Percentiles rank a stretch among this genome's conserved stretches.
Evolutionary conservation across 2,888 invertebrate genomes (phyloP).

Genomic region (Yponomeuta cagnagella): DNA sequence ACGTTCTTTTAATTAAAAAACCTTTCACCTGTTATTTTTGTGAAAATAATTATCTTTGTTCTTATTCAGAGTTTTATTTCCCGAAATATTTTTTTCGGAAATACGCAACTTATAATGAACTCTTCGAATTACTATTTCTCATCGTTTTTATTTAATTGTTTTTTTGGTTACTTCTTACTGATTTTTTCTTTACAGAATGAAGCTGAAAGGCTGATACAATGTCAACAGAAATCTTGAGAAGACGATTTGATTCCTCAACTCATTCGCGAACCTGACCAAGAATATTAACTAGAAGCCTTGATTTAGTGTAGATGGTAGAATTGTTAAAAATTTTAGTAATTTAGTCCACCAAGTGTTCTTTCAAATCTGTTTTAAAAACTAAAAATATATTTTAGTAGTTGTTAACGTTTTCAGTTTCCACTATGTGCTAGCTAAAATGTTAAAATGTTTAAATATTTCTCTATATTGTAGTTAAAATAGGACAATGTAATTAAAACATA

Average conservation of each 20-base stretch:
- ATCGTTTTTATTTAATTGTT: too few relatives aligned
- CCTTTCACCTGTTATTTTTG: too few relatives aligned
- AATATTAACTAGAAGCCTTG: neutral
- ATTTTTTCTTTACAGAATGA: slow-evolving; percentile 51
- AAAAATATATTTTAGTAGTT: neutral
- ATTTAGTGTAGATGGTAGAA: neutral
- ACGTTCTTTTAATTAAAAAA: too few relatives aligned
- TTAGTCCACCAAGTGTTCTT: neutral
- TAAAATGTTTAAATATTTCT: neutral
- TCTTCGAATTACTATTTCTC: too few relatives aligned
- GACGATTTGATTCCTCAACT: neutral
- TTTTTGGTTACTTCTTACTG: too few relatives aligned
- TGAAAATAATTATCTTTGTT: too few relatives aligned
- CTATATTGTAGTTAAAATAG: too few relatives aligned
- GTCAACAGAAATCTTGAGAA: slow-evolving; percentile 58
- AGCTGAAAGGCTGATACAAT: slow-evolving; percentile 61
- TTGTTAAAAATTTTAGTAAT: neutral
- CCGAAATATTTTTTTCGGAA: too few relatives aligned
- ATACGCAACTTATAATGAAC: too few relatives aligned
- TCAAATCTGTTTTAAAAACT: neutral
- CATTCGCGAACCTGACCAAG: neutral
- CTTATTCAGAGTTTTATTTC: too few relatives aligned
- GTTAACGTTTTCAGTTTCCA: neutral
- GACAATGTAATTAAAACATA: too few relatives aligned
- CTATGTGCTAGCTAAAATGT: neutral